These are phyloP conservation scores for Periplaneta americana DNA, from an alignment of 1,140 invertebrate genomes.

Conservation along the genomic window DNA sequence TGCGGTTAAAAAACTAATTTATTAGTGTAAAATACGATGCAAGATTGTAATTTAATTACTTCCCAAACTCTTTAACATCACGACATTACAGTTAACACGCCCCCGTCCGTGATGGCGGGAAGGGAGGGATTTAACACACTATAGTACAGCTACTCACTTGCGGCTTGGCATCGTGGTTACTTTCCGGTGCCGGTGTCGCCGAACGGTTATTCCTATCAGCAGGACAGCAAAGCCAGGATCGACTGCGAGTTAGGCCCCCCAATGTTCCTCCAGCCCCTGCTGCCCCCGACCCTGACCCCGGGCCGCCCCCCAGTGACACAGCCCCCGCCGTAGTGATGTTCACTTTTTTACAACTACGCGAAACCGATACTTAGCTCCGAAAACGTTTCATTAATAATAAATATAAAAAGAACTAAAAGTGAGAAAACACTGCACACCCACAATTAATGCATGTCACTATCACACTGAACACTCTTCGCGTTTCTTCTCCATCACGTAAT, in stretches of 20 bases:
- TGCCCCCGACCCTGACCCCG: neutral
- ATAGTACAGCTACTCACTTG: neutral
- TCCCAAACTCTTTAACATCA: neutral
- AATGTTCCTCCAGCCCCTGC: neutral
- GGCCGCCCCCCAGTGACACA: neutral
- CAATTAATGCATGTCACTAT: neutral
- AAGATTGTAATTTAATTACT: neutral
- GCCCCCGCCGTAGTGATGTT: neutral
- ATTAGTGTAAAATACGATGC: neutral
- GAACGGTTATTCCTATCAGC: conserved; percentile 21
- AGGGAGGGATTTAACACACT: neutral
- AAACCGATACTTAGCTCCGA: too few relatives aligned
- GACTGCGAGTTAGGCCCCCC: conserved; percentile 11
- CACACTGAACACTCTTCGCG: neutral
- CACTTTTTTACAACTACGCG: neutral
- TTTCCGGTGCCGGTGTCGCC: neutral
- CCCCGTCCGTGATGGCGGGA: too few relatives aligned
- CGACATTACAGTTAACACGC: neutral
- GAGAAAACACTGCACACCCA: neutral
- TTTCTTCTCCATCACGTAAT: neutral
- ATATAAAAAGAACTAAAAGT: neutral
- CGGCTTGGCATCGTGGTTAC: neutral
- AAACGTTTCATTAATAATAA: neutral
- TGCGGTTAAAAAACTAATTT: neutral
- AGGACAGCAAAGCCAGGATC: conserved; percentile 34